phyloP scores from a whole-genome alignment of 2,113 vertebrate species.

The Oenanthe oenanthe region DNA sequence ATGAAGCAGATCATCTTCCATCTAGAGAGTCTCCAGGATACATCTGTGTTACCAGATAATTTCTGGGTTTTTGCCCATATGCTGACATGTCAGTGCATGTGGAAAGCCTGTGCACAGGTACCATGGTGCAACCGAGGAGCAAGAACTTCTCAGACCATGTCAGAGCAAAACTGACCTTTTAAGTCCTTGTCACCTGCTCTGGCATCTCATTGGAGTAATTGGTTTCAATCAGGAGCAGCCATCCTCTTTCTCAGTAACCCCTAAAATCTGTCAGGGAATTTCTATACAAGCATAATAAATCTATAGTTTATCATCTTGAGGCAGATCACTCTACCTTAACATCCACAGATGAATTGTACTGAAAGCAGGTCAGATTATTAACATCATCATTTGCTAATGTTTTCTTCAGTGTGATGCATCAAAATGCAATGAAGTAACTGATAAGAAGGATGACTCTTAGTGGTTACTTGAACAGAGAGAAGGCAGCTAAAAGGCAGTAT shows the following conservation, averaged over 20 bases:
- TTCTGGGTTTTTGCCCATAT: background rate
- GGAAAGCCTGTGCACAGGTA: background rate
- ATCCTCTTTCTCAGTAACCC: background rate
- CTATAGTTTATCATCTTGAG: background rate
- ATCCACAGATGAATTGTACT: background rate
- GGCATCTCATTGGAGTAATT: background rate
- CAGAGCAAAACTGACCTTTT: background rate
- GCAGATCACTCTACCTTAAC: background rate
- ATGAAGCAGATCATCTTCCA: background rate
- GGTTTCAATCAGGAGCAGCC: background rate
- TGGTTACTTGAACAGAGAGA: background rate
- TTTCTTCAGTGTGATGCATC: background rate
- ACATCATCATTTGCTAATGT: background rate
- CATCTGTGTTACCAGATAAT: background rate
- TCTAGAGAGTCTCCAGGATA: background rate
- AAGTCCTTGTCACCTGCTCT: background rate
- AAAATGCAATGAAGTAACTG: background rate
- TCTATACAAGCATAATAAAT: background rate
- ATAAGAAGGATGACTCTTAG: background rate
- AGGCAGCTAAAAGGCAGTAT: background rate
- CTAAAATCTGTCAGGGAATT: background rate
- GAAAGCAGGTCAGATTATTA: background rate
- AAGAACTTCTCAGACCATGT: background rate
- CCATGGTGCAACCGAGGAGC: background rate
- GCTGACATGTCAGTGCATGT: accelerated